phyloP scores from a whole-genome alignment of 1,140 invertebrate genomes.

The Anastrepha ludens region DNA sequence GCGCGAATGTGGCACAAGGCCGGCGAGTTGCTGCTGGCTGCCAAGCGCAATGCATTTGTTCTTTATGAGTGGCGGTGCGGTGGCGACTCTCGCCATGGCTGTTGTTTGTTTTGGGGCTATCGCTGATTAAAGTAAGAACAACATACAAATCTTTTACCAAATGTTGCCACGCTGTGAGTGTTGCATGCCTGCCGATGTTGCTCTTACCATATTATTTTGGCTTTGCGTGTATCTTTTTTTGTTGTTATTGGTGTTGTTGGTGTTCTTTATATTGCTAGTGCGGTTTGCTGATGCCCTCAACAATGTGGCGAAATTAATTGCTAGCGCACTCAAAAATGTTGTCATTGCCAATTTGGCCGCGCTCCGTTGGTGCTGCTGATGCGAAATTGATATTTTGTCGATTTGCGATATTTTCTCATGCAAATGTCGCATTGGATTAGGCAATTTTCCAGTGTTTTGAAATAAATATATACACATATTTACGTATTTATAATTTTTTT shows the following conservation, averaged over 20 bases:
- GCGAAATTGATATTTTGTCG: slow-evolving; percentile 46
- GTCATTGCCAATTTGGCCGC: slow-evolving; percentile 44
- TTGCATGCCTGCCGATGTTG: neutral
- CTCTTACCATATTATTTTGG: neutral
- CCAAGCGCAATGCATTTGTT: slow-evolving; percentile 5
- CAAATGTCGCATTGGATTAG: slow-evolving; percentile 42
- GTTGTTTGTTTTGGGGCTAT: slow-evolving; percentile 44
- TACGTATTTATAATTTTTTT: neutral
- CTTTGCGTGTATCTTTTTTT: neutral
- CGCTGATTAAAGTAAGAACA: slow-evolving; percentile 47
- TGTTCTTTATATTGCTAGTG: neutral
- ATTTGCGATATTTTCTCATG: slow-evolving; percentile 39
- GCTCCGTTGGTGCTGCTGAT: slow-evolving; percentile 14
- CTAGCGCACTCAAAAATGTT: slow-evolving; percentile 44
- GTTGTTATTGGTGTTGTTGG: neutral
- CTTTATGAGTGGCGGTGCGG: slow-evolving; percentile 16
- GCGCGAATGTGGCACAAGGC: slow-evolving; percentile 42
- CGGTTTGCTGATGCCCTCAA: slow-evolving; percentile 33
- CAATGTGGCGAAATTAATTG: slow-evolving; percentile 53
- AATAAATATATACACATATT: neutral
- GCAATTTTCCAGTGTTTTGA: slow-evolving; percentile 19
- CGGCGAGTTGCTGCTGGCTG: neutral
- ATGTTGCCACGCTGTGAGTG: slow-evolving; percentile 29
- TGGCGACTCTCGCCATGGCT: slow-evolving; percentile 17
- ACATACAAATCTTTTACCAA: slow-evolving; percentile 2